Conservation (phyloP, 2,888 invertebrate species). For the Amaurobius ferox region DNA sequence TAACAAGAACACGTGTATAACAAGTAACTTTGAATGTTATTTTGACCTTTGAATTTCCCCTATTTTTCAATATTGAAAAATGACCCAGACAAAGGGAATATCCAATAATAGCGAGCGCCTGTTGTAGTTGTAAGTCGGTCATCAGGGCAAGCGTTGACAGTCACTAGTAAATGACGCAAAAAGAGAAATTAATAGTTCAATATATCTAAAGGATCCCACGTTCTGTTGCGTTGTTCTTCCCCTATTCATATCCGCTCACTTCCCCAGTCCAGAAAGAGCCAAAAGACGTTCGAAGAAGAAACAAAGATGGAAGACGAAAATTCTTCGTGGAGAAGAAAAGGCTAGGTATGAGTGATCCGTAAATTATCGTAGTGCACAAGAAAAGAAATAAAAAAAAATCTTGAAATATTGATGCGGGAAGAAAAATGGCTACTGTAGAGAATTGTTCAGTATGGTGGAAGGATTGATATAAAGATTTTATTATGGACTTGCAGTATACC, state of each 20-base stretch:
- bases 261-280: background rate
- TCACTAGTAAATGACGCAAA: constrained; percentile 33
- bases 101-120: background rate
- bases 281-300: background rate
- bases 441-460: background rate
- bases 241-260: background rate
- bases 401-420: constrained; percentile 31
- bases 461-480: background rate
- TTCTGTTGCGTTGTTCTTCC: background rate
- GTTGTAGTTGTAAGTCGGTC: constrained; percentile 29
- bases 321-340: background rate
- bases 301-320: constrained; percentile 3
- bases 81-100: background rate
- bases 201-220: constrained; percentile 40
- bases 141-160: constrained; percentile 17
- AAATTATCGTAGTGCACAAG: constrained; percentile 43
- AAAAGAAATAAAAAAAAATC: background rate
- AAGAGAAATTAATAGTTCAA: constrained; percentile 58
- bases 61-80: background rate
- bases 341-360: constrained; percentile 24
- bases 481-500: too few species aligned
- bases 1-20: too few species aligned
- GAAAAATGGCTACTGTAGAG: background rate
- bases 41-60: background rate
- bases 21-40: too few species aligned